These are phyloP conservation scores for Acanthornis magna DNA, from an alignment of 2,797 vertebrate species.

Conservation along the genomic window DNA sequence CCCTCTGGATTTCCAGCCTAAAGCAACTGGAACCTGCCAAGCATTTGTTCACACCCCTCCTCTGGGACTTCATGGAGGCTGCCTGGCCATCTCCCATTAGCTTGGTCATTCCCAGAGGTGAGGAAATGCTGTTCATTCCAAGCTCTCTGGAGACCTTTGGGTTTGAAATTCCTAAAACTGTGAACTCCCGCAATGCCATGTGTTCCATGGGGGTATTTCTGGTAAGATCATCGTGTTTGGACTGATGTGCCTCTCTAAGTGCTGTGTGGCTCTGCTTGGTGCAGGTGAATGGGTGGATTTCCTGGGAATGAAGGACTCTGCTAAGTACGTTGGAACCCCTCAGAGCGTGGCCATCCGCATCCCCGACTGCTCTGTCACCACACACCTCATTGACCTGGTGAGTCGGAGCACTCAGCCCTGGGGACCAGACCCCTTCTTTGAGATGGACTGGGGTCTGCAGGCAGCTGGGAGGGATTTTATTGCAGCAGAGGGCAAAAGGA, in stretches of 20 bases:
- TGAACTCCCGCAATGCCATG: accelerated
- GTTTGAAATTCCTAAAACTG: not conserved
- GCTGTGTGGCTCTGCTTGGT: not conserved
- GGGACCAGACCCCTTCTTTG: accelerated
- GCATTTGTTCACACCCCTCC: slow-evolving; percentile 82
- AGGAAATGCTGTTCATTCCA: not conserved
- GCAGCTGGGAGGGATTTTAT: not conserved
- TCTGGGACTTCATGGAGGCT: slow-evolving; percentile 90
- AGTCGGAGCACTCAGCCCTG: not conserved
- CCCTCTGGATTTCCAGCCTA: slow-evolving; percentile 88
- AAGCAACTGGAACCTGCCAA: slow-evolving; percentile 85
- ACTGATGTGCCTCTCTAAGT: accelerated
- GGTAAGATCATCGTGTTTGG: accelerated
- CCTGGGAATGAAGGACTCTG: slow-evolving; percentile 85
- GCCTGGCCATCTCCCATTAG: slow-evolving; percentile 92
- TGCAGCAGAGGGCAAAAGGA: not conserved
- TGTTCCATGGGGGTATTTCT: accelerated
- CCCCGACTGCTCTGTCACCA: slow-evolving; percentile 87
- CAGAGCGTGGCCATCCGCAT: slow-evolving; percentile 87
- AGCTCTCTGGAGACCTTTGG: not conserved
- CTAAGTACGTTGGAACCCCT: slow-evolving; percentile 85
- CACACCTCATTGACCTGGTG: slow-evolving; percentile 86
- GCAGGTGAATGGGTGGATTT: slow-evolving; percentile 86
- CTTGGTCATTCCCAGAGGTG: slow-evolving; percentile 88
- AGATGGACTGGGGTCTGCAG: not conserved